phyloP scores from a whole-genome alignment of 2,888 invertebrate species.

The Drosophila hamatofila region DNA sequence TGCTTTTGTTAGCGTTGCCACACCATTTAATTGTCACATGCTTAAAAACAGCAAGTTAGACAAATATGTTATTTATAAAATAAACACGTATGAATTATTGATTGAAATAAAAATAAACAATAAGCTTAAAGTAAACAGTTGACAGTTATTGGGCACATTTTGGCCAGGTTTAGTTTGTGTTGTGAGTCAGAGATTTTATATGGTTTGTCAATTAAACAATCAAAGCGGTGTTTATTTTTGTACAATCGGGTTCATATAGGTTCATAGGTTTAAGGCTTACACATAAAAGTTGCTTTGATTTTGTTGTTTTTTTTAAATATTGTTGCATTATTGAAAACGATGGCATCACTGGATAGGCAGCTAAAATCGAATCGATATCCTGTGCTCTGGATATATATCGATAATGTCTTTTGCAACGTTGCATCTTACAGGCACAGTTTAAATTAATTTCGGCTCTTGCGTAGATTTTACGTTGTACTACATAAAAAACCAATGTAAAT shows the following conservation, averaged over 20 bases:
- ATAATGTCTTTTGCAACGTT: constrained; percentile 59
- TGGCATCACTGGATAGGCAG: constrained; percentile 15
- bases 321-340: not conserved
- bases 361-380: constrained; percentile 23
- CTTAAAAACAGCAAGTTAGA: not conserved
- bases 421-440: constrained; percentile 72
- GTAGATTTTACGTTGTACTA: constrained; percentile 26
- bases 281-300: not conserved
- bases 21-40: not conserved
- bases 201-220: not conserved
- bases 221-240: not conserved
- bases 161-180: not conserved
- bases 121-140: not conserved
- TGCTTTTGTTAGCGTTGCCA: constrained; percentile 31
- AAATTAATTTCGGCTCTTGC: constrained; percentile 70
- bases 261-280: too few relatives aligned
- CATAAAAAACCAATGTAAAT: constrained; percentile 16
- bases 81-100: not conserved
- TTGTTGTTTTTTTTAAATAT: not conserved
- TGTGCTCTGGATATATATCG: too few relatives aligned
- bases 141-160: not conserved
- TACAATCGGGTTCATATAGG: not conserved
- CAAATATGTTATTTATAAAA: not conserved
- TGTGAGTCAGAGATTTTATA: constrained; percentile 2
- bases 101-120: not conserved